Base-by-base conservation (phyloP, 1,140 invertebrate species). In the Leucophenga varia region DNA sequence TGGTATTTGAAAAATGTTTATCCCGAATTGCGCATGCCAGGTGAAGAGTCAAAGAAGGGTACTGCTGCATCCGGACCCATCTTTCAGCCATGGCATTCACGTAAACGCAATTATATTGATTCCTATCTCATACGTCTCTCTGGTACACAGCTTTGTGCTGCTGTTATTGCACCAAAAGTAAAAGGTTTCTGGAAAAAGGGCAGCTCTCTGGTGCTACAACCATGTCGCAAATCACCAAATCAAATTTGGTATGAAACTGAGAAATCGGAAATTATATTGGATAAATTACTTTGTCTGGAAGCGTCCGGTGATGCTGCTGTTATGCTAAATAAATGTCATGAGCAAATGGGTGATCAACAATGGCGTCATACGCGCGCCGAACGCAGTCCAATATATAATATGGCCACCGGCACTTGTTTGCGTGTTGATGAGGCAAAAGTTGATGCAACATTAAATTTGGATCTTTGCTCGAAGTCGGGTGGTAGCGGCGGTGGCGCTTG, bases 1-100 rank as follows among this genome's bases (percentile, higher is more conserved):
- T 98, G 96, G 96, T 99, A 97, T 68, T 77, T 98, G 50, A 85
- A 95, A 37, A 90, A 89, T 68, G 81, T 98, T 4, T 96, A 95
- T 74, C 93, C 92, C 0, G 89, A 94, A 73, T 64, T 93, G 38
- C 79, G 82, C 30, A 60, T 85, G 12, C 85, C 86, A 0, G 81
- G 82, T 14, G 84, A 89, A 44, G 79, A 77, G 30, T 73, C 76
- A 10, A 71, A 71, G 38, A 79, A 77, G 55, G 31, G 81, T 1
- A 50, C 36, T 3, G 64, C 77, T 32, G 73, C 72, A 0, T 80
- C 86, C 48, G 82, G 82, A 49, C 83, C 84, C 49, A 21, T 60
- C 1, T 85, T 84, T 47, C 87, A 90, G 63, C 87, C 88, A 1
- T 91, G 89, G 88, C 86, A 91, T 74, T 85, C 83, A 4, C 80